Percentiles rank a stretch among this genome's conserved stretches.
Conservation (phyloP, 2,797 vertebrate species). For the Threskiornis aethiopicus region DNA sequence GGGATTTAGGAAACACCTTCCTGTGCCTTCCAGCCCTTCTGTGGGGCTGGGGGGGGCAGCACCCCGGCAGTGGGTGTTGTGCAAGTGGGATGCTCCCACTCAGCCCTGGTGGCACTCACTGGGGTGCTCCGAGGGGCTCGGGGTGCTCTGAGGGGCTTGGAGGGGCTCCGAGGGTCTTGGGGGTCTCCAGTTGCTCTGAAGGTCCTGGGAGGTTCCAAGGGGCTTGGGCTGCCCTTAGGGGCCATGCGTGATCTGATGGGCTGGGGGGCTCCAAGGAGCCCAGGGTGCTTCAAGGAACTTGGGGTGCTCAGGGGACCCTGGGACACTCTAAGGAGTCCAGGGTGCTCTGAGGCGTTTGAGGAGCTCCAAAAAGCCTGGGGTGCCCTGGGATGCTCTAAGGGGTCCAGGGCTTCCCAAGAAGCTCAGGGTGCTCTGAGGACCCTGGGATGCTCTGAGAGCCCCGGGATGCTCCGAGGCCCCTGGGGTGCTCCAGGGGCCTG, state of each 20-base stretch:
- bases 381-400: background rate
- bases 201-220: background rate
- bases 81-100: background rate
- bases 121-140: background rate
- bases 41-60: background rate
- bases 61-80: background rate
- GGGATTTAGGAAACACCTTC: background rate
- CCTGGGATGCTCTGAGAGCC: background rate
- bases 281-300: background rate
- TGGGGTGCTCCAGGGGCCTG: no score
- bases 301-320: background rate
- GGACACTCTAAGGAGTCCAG: no score
- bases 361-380: background rate
- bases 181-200: background rate
- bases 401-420: background rate
- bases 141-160: background rate
- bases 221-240: background rate
- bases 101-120: background rate
- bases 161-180: background rate
- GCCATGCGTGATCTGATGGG: background rate
- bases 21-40: background rate
- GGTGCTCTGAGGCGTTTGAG: background rate
- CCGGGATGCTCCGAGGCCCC: no score
- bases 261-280: fast-evolving
- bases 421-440: fast-evolving